Evolutionary conservation across 1,140 invertebrate genomes (phyloP), one percentile per base, ranked within the genome.

Genomic region (Trichoplusia ni): DNA sequence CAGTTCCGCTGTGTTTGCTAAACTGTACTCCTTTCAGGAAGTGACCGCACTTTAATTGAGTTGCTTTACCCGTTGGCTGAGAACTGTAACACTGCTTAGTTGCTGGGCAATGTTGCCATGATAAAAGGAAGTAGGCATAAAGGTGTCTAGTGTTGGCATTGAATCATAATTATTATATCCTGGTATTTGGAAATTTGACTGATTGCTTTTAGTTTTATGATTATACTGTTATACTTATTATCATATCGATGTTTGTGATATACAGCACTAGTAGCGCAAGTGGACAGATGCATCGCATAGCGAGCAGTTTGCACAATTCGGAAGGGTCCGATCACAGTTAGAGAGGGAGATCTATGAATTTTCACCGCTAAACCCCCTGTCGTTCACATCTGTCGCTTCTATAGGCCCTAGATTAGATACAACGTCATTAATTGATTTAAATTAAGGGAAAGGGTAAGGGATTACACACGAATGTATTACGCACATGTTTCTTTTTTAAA

Each of bases 1-100:
- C 73, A 84, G 84, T 90, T 90, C 86, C 86, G 88, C 69, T 87
- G 73, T 81, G 78, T 87, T 88, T 83, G 80, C 79, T 79, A 86
- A 82, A 87, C 76, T 79, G 66, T 68, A 63, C 64, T 72, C 69
- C 61, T 89, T 90, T 89, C 75, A 85, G 84, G 83, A 85, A 86
- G 80, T 84, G 70, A 49, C 51, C 51, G 71, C 60, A 72, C 54
- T 73, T 69, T 65, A 73, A 83, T 79, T 71, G 69, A 78, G 76
- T 73, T 66, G 69, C 59, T 74, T 71, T 69, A 54, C 64, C 70
- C 51, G 65, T 27, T 67, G 53, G 35, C 37, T 72, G 56, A 63
- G 54, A 69, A 67, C 40, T 27, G 42, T 60, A 53, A 33, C 64
- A 35, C 62, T 37, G 16, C n/a, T 40, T 63, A 38, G 47, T 47